A percentile compares a stretch with the other conserved stretches of the same genome.
These are phyloP conservation scores for Melanaphis sacchari DNA, from an alignment of 1,140 invertebrate species.

Conservation along the genomic window DNA sequence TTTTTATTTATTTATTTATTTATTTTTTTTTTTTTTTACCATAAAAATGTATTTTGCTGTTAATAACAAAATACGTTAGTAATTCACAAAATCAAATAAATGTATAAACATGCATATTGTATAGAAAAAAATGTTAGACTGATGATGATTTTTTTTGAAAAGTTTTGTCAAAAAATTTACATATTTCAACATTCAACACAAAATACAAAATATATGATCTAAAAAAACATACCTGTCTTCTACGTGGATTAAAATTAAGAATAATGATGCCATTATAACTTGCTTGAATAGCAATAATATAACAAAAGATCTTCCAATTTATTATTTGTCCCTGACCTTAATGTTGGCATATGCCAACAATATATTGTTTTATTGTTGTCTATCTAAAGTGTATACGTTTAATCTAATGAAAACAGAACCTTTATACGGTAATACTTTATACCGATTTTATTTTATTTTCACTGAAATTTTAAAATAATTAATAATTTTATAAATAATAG, in stretches of 20 bases:
- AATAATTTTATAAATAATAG: not conserved
- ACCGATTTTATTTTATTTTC: not conserved
- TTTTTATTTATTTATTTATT: too few species aligned
- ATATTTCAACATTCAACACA: not conserved
- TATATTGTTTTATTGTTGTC: not conserved
- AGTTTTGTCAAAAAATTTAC: not conserved
- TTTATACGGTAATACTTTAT: not conserved
- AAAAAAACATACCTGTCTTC: not conserved
- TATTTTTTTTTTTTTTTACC: too few species aligned
- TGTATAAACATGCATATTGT: not conserved
- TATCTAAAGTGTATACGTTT: not conserved
- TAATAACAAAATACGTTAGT: not conserved
- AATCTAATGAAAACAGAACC: not conserved
- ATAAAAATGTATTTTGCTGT: not conserved
- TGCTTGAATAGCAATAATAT: not conserved
- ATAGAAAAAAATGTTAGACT: not conserved
- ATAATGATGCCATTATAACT: constrained; percentile 26
- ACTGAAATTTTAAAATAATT: not conserved
- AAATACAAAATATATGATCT: not conserved
- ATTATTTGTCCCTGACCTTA: constrained; percentile 19
- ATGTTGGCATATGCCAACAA: not conserved
- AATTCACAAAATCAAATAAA: not conserved
- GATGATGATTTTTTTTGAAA: not conserved
- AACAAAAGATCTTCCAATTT: constrained; percentile 19
- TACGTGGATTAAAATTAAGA: not conserved